Conservation (phyloP, 1,140 invertebrate species). For the Ericerus pela region DNA sequence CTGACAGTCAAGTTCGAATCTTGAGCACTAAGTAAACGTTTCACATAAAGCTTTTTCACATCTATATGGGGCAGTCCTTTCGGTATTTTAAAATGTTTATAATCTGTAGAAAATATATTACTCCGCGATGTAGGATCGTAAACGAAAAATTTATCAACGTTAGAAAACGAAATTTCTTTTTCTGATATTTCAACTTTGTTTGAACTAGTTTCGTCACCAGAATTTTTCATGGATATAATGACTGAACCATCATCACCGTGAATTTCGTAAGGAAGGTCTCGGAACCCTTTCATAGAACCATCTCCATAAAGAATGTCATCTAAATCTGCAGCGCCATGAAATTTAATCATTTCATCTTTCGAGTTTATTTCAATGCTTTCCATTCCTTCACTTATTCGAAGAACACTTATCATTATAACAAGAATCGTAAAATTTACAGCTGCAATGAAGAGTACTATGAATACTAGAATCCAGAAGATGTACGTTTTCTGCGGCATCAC, state of each 20-base stretch:
- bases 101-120: constrained; percentile 56
- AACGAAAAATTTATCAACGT: constrained; percentile 49
- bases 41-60: constrained; percentile 49
- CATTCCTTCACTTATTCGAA: constrained; percentile 58
- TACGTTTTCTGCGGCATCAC: constrained; percentile 2
- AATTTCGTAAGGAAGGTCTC: constrained; percentile 53
- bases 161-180: constrained; percentile 48
- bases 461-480: background rate
- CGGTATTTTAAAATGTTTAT: constrained; percentile 54
- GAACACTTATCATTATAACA: constrained; percentile 30
- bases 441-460: background rate
- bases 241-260: constrained; percentile 45
- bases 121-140: constrained; percentile 43
- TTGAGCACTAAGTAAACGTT: constrained; percentile 53
- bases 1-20: constrained; percentile 48
- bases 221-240: constrained; percentile 7
- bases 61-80: constrained; percentile 48
- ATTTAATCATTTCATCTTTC: constrained; percentile 57
- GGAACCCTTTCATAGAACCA: constrained; percentile 52
- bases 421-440: background rate
- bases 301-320: constrained; percentile 39
- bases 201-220: constrained; percentile 37
- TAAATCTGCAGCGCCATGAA: constrained; percentile 62
- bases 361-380: constrained; percentile 71
- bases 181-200: constrained; percentile 25